phyloP scores from a whole-genome alignment of 2,888 invertebrate species.

The Dastarcus helophoroides region DNA sequence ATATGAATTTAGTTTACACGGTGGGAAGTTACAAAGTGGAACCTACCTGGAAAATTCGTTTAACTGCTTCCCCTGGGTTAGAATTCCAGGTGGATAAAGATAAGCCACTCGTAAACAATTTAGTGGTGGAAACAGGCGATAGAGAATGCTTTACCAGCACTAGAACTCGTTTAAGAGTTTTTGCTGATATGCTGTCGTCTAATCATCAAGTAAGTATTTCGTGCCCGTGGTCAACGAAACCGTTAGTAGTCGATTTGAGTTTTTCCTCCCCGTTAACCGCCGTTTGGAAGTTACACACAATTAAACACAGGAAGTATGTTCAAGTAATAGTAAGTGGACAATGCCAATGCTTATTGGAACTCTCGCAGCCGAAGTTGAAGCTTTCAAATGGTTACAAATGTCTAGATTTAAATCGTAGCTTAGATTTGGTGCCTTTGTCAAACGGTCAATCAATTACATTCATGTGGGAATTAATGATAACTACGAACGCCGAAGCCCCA shows the following conservation, averaged over 20 bases:
- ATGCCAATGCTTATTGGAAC: constrained; percentile 25
- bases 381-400: constrained; percentile 24
- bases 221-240: constrained; percentile 68
- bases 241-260: constrained; percentile 60
- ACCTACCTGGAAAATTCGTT: constrained; percentile 46
- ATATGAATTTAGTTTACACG: constrained; percentile 60
- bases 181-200: constrained; percentile 64
- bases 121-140: constrained; percentile 35
- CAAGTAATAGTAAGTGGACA: constrained; percentile 62
- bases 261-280: constrained; percentile 77
- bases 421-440: constrained; percentile 45
- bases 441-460: constrained; percentile 67
- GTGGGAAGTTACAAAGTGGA: constrained; percentile 68
- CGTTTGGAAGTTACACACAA: constrained; percentile 72
- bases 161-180: constrained; percentile 43
- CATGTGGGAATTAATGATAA: constrained; percentile 59
- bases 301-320: constrained; percentile 72
- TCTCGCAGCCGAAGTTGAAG: constrained; percentile 23
- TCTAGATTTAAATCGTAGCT: constrained; percentile 23
- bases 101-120: constrained; percentile 37
- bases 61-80: constrained; percentile 59
- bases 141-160: constrained; percentile 28
- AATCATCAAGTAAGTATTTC: constrained; percentile 53
- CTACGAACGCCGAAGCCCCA: constrained; percentile 33
- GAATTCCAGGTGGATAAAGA: constrained; percentile 40